Evolutionary conservation across 2,888 invertebrate species (phyloP).

Genomic region (Encarsia formosa): DNA sequence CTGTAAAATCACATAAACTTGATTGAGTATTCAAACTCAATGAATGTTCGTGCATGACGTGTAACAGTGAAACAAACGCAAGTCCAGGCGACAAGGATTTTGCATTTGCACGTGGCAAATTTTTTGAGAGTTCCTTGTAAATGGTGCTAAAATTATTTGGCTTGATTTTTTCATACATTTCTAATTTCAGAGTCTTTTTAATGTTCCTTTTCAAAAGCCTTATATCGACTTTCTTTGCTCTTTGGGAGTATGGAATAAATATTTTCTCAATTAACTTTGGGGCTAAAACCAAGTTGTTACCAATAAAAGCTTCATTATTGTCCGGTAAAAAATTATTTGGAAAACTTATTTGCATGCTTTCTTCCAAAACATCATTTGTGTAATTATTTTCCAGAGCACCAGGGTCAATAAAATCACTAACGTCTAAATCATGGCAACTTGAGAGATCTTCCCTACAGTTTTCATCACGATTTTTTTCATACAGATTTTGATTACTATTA

Average conservation of each 20-base stretch:
- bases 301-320: slow-evolving; percentile 28
- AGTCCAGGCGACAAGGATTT: slow-evolving; percentile 73
- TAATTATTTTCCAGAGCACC: neutral
- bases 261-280: slow-evolving; percentile 65
- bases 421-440: neutral
- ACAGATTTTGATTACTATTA: neutral
- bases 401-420: neutral
- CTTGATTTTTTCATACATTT: slow-evolving; percentile 38
- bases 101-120: slow-evolving; percentile 60
- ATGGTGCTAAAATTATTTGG: slow-evolving; percentile 55
- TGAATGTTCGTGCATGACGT: slow-evolving; percentile 83
- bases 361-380: slow-evolving; percentile 21
- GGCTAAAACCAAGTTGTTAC: slow-evolving; percentile 61
- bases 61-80: slow-evolving; percentile 74
- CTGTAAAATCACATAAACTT: too few species aligned
- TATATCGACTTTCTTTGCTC: slow-evolving; percentile 83
- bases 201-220: slow-evolving; percentile 72
- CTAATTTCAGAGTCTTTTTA: slow-evolving; percentile 58
- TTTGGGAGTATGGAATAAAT: slow-evolving; percentile 73
- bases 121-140: slow-evolving; percentile 58
- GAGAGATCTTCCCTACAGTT: neutral
- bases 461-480: neutral
- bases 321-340: slow-evolving; percentile 1
- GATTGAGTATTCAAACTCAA: too few species aligned
- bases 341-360: slow-evolving; percentile 28